phyloP scores from a whole-genome alignment of 2,113 vertebrate genomes.

The Octodon degus region DNA sequence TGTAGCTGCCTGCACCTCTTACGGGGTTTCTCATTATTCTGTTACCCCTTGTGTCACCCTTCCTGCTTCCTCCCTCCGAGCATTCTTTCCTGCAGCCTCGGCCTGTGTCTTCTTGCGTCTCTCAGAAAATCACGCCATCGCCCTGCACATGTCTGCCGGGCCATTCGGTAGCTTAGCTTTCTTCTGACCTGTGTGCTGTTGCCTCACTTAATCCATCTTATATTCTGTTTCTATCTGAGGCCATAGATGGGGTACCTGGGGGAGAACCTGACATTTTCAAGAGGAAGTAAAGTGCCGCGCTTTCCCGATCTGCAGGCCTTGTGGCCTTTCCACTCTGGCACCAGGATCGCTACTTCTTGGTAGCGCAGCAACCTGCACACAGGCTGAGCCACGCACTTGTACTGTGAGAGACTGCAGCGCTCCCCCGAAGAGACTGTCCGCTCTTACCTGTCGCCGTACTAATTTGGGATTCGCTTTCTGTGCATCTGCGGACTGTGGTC shows the following conservation, averaged over 20 bases:
- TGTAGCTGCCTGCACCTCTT: neutral
- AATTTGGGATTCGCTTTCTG: neutral
- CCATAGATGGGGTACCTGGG: neutral
- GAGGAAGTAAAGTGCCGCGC: neutral
- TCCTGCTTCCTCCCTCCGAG: neutral
- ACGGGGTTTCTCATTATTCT: neutral
- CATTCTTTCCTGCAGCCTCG: neutral
- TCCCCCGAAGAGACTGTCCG: neutral
- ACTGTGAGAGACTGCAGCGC: neutral
- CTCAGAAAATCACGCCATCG: neutral
- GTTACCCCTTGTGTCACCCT: neutral
- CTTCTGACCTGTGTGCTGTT: neutral
- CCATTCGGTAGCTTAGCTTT: neutral
- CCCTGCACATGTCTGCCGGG: neutral
- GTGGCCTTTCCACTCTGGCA: neutral
- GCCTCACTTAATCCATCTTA: neutral
- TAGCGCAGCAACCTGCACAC: neutral
- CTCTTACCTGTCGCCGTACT: rapidly evolving
- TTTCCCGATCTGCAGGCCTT: neutral
- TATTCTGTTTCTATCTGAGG: neutral
- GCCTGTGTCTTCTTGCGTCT: neutral
- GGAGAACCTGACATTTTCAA: neutral
- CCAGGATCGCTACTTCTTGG: neutral
- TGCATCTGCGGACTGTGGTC: neutral
- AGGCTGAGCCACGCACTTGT: neutral